Base-by-base conservation (phyloP, 1,140 invertebrate genomes). In the Platorchestia sp. region DNA sequence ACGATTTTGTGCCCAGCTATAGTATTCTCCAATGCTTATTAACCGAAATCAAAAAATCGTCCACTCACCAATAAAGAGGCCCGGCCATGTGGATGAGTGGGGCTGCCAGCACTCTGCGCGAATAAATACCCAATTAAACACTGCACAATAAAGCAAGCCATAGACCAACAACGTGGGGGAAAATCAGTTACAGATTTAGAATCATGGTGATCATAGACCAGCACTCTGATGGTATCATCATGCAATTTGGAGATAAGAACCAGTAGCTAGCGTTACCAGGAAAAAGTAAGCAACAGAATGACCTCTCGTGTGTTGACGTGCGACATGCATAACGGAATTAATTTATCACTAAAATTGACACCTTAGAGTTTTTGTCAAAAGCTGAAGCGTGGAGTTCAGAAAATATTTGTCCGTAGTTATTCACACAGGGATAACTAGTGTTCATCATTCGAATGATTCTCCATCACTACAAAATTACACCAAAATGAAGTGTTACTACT, bases 181-280 rank as follows among this genome's bases (percentile, higher is more conserved):
- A n/a, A n/a, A n/a, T n/a, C n/a, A n/a, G n/a, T n/a, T n/a, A 75
- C 59, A 75, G 59, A 89, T 89, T 89, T 89, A 41, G 43, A 42
- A 89, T 89, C 87, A 89, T 89, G 87, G 87, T 89, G 87, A 89
- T 89, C 87, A 89, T 89, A 41, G 87, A 44, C 87, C 87, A 89
- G 43, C 87, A 89, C 87, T 89, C 87, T 89, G 43, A 19, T 89
- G 41, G 87, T 42, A 89, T 89, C 87, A 89, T 42, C 87, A 89
- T 42, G 43, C 0, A 36, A 89, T 86, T 41, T 6, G 6, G 40
- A 86, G 86, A 86, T 86, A 86, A 14, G 36, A 10, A 51, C 6
- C 47, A 51, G 47, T 51, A 10, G 47, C 47, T 51, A 6, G 19
- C 47, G 7, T 10, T n/a, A 51, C 6, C 7, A 51, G 7, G 19